phyloP scores from a whole-genome alignment of 2,113 vertebrate genomes.

The Syngnathus scovelli region DNA sequence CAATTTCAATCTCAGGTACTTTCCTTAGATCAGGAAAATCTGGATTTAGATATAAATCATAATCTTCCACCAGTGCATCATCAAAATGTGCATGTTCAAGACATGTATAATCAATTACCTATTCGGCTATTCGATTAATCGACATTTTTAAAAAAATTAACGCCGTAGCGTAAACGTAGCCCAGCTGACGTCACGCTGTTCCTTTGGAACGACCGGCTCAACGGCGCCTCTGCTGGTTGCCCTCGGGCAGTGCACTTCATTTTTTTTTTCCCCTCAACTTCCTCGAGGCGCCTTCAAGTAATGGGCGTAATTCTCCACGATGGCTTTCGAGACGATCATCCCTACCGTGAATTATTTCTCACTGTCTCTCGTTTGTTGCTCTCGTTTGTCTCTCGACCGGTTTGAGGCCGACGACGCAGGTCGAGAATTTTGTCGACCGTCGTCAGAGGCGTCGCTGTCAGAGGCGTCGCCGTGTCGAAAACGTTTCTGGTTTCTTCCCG shows the following conservation, averaged over 20 bases:
- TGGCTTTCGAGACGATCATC: not conserved
- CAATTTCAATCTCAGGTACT: not conserved
- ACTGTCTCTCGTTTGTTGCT: not conserved
- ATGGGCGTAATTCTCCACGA: not conserved
- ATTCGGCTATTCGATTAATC: not conserved
- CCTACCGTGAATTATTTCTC: not conserved
- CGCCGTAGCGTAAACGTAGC: not conserved
- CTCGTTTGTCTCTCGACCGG: not conserved
- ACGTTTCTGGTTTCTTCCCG: not conserved
- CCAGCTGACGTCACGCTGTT: not conserved
- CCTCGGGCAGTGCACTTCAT: not conserved
- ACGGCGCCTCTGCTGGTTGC: slow-evolving; percentile 2
- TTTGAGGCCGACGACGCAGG: not conserved
- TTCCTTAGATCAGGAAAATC: not conserved
- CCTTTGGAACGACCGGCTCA: not conserved
- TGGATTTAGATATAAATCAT: slow-evolving; percentile 3
- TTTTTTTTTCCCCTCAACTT: not conserved
- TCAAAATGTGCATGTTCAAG: not conserved
- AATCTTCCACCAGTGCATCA: not conserved
- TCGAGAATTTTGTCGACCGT: not conserved
- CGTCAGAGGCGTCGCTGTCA: not conserved
- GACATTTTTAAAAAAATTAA: not conserved
- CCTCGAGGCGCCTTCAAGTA: not conserved
- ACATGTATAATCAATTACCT: not conserved
- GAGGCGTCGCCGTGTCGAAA: not conserved